Evolutionary conservation across 2,888 invertebrate species (phyloP).

Genomic region (Andrena haemorrhoa): DNA sequence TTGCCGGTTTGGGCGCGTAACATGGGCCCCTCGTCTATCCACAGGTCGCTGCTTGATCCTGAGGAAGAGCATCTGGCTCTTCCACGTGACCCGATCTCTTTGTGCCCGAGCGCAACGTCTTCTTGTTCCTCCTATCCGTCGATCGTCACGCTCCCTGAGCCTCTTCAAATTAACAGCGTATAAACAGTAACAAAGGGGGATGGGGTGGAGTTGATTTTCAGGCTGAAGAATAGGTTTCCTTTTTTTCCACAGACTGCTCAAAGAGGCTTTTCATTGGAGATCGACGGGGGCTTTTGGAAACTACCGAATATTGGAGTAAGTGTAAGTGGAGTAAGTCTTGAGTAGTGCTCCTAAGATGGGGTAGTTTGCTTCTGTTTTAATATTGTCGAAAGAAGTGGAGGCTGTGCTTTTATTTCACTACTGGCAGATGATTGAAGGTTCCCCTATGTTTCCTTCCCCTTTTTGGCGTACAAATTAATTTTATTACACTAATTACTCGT

Average conservation of each 20-base stretch:
- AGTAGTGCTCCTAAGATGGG: too few relatives aligned
- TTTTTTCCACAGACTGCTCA: not conserved
- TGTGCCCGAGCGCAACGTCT: constrained; percentile 69
- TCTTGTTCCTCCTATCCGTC: constrained; percentile 42
- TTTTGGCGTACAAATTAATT: too few relatives aligned
- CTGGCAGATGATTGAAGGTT: too few relatives aligned
- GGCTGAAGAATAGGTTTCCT: not conserved
- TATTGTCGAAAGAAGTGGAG: too few relatives aligned
- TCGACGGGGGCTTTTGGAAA: not conserved
- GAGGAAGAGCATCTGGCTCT: constrained; percentile 80
- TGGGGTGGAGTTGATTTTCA: not conserved
- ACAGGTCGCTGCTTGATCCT: constrained; percentile 64
- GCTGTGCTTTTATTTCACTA: too few relatives aligned
- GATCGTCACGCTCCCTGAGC: constrained; percentile 34
- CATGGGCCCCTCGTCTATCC: constrained; percentile 54
- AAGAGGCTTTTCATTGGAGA: not conserved
- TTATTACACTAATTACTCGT: too few relatives aligned
- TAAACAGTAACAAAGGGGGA: not conserved
- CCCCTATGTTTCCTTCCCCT: too few relatives aligned
- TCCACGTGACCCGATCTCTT: constrained; percentile 75
- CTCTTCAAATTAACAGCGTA: constrained; percentile 15
- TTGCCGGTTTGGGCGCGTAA: constrained; percentile 57
- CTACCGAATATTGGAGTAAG: too few relatives aligned
- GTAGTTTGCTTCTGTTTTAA: too few relatives aligned
- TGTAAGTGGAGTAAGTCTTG: too few relatives aligned